Base-by-base conservation (phyloP, 2,113 vertebrate species). In the Xenopus tropicalis region DNA sequence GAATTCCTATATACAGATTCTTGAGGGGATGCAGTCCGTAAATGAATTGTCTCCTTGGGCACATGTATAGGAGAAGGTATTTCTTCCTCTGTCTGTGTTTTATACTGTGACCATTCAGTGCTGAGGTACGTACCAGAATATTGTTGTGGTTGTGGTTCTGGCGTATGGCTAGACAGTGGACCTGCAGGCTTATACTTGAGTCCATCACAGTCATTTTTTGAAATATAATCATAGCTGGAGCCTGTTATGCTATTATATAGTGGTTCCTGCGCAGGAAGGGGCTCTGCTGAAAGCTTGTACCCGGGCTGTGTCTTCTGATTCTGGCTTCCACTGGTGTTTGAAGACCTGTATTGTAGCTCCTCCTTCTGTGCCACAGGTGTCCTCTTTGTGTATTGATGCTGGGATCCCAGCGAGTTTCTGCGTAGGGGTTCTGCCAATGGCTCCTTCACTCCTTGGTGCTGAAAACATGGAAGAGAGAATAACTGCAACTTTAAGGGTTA, bases 131-230 rank as follows among this genome's bases (percentile, higher is more conserved):
- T 25, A 3, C 72, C 64, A 42, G 67, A 21, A 61, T 37, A 68
- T 22, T 68, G 66, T 69, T 75, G 56, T 9, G 37, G 16, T 48
- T 73, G 72, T 5, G 23, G 44, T 11, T 75, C 65, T 23, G 72
- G 57, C 54, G 65, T 69, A 14, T 68, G 66, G 14, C 57, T 37
- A 14, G 72, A 62, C 17, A 62, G 65, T 29, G 72, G 72, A 14
- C 72, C 72, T 17, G 65, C 65, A 20, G 72, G 66, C 58, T 75
- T 75, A 44, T 75, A 69, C 11, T 68, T 44, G 4, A 66, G 59
- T 57, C 66, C 58, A 1, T 61, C 57, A 43, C 1, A 20, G 25
- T 62, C 3, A 51, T 37, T 51, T 68, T 69, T 61, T 37, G 58
- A 1, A 23, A 21, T 43, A 20, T 75, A 66, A 13, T 9, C 29